Percentiles rank a stretch among this genome's conserved stretches.
phyloP scores from a whole-genome alignment of 2,113 vertebrate species.

The Petrocephalus microphthalmus region DNA sequence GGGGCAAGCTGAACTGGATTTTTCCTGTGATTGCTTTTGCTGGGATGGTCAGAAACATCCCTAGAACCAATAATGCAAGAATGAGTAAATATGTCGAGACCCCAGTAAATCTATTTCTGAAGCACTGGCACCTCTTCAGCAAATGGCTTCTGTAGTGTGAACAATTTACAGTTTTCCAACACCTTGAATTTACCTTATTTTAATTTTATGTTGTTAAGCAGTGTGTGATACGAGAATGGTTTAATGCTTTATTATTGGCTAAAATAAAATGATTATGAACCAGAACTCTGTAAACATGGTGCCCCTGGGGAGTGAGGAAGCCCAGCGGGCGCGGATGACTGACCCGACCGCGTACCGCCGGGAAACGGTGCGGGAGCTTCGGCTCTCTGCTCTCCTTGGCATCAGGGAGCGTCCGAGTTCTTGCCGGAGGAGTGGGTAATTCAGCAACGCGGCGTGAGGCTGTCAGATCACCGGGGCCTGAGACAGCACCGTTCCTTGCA shows the following conservation, averaged over 20 bases:
- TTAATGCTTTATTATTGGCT: not conserved
- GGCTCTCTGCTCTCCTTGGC: slow-evolving; percentile 61
- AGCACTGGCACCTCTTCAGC: not conserved
- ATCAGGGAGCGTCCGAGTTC: slow-evolving; percentile 72
- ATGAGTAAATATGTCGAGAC: not conserved
- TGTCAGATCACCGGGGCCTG: slow-evolving; percentile 72
- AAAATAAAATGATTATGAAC: not conserved
- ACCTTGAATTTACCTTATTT: not conserved
- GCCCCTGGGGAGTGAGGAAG: not conserved
- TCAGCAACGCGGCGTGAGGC: slow-evolving; percentile 68
- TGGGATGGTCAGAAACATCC: not conserved
- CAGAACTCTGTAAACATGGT: not conserved
- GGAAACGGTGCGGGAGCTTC: slow-evolving; percentile 29
- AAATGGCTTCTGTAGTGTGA: not conserved
- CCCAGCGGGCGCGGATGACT: not conserved
- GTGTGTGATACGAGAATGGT: not conserved
- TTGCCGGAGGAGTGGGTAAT: slow-evolving; percentile 71
- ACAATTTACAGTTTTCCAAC: not conserved
- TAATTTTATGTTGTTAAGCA: not conserved
- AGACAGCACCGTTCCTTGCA: slow-evolving; percentile 72
- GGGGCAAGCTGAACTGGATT: not conserved
- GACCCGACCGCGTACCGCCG: not conserved
- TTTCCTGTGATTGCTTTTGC: not conserved
- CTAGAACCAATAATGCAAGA: not conserved
- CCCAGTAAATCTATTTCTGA: not conserved